Percentiles rank a stretch among this genome's conserved stretches.
Evolutionary conservation across 1,140 invertebrate species (phyloP).

Genomic region (Globodera ellingtonae): DNA sequence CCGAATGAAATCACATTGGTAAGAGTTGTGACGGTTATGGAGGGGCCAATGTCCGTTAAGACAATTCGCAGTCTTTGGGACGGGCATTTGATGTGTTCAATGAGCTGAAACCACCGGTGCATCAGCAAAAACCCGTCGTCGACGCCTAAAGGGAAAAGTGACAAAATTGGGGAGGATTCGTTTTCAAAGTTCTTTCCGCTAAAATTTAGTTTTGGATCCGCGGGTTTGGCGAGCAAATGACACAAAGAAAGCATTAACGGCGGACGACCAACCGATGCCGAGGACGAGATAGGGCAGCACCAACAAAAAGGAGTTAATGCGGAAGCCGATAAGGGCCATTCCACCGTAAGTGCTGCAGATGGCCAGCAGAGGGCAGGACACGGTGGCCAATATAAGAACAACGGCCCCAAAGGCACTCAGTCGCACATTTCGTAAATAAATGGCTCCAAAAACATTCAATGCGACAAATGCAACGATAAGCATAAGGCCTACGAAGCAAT

Average conservation of each 20-base stretch:
- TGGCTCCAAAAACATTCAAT: slow-evolving; percentile 19
- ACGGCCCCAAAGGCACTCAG: slow-evolving; percentile 49
- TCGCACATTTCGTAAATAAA: slow-evolving; percentile 21
- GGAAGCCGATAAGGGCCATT: slow-evolving; percentile 49
- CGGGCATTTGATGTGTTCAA: background rate
- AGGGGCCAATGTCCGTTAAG: slow-evolving; percentile 76
- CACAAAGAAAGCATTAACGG: no score
- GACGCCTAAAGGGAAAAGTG: slow-evolving; percentile 28
- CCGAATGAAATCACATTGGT: slow-evolving; percentile 96
- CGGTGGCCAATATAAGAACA: slow-evolving; percentile 43
- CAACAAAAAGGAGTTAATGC: slow-evolving; percentile 60
- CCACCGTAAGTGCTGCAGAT: slow-evolving; percentile 54
- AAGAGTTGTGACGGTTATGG: slow-evolving; percentile 93
- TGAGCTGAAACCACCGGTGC: slow-evolving; percentile 45
- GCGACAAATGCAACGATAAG: slow-evolving; percentile 11
- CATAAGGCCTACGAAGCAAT: slow-evolving; percentile 16
- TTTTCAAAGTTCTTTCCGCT: no score
- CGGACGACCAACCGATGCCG: slow-evolving; percentile 48
- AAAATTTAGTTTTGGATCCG: no score
- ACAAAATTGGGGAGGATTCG: background rate
- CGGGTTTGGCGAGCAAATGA: no score
- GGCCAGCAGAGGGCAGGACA: slow-evolving; percentile 52
- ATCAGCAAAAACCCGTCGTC: slow-evolving; percentile 59
- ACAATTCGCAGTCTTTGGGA: background rate
- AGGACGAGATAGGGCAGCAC: slow-evolving; percentile 60